phyloP scores from a whole-genome alignment of 2,113 vertebrate genomes.

The Stomatorhinus ivindoensis region DNA sequence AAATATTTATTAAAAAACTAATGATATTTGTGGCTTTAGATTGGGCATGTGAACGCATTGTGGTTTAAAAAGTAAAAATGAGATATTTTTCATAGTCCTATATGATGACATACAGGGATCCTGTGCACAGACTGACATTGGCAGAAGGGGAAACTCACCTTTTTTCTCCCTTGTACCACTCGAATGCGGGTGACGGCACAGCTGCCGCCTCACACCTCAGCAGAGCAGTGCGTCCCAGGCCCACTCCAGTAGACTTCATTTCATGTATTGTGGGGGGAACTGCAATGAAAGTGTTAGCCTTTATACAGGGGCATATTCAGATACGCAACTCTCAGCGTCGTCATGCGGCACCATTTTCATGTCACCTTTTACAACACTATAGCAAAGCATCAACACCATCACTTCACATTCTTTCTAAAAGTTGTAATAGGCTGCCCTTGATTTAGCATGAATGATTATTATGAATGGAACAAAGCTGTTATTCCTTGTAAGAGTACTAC shows the following conservation, averaged over 20 bases:
- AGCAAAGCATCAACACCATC: background rate
- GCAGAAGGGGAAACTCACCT: slow-evolving; percentile 68
- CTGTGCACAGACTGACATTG: too few relatives aligned
- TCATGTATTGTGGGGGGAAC: slow-evolving; percentile 92
- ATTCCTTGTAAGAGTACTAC: background rate
- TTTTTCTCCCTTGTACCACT: slow-evolving; percentile 97
- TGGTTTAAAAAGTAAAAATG: background rate
- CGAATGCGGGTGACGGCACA: slow-evolving; percentile 80
- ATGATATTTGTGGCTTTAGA: background rate
- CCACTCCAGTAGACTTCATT: slow-evolving; percentile 81
- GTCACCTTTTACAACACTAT: too few relatives aligned
- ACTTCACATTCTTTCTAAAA: background rate
- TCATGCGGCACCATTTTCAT: background rate
- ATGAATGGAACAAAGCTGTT: background rate
- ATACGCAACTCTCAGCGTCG: background rate
- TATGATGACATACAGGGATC: background rate
- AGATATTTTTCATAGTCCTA: background rate
- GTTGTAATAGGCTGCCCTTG: background rate
- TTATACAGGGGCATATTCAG: background rate
- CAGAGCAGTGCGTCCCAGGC: slow-evolving; percentile 78
- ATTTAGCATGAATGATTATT: background rate
- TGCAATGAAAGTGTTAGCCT: slow-evolving; percentile 45
- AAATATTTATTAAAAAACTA: background rate
- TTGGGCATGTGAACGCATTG: background rate
- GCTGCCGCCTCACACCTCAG: slow-evolving; percentile 91